Conservation (phyloP, 2,797 vertebrate species). For the Channa striata region DNA sequence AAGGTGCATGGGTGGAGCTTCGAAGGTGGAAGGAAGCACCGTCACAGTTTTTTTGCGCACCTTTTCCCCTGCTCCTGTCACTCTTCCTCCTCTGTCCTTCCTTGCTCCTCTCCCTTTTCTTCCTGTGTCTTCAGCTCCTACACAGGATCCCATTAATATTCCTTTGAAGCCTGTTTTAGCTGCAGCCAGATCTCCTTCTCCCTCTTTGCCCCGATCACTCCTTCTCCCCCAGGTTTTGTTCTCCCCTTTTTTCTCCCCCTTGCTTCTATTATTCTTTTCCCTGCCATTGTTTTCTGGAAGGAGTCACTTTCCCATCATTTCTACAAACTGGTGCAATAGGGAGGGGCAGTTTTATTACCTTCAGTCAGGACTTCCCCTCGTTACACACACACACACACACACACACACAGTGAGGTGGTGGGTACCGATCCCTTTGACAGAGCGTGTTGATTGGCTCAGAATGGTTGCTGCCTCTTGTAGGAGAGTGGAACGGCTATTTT, state of each 20-base stretch:
- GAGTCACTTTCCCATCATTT: conserved; percentile 50
- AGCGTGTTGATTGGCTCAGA: conserved; percentile 84
- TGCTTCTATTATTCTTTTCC: conserved; percentile 18
- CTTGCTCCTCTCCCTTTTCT: conserved; percentile 13
- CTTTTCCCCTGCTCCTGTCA: conserved; percentile 19
- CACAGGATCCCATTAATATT: conserved; percentile 83
- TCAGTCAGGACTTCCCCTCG: conserved; percentile 76
- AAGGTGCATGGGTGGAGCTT: conserved; percentile 57
- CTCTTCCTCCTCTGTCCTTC: conserved; percentile 28
- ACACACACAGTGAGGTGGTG: conserved; percentile 53
- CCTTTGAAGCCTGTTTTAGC: conserved; percentile 82
- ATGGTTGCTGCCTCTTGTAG: conserved; percentile 84
- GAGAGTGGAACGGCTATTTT: conserved; percentile 83
- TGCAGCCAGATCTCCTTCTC: conserved; percentile 70
- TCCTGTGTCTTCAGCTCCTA: conserved; percentile 68
- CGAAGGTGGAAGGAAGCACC: conserved; percentile 15
- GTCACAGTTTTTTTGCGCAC: conserved; percentile 43
- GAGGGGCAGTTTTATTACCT: conserved; percentile 67
- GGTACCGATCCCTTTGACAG: conserved; percentile 81
- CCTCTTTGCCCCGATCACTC: conserved; percentile 42
- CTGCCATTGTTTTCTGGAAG: conserved; percentile 55
- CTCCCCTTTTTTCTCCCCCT: conserved; percentile 26
- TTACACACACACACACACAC: conserved; percentile 46
- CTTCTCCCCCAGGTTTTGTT: conserved; percentile 34
- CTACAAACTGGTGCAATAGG: conserved; percentile 36